phyloP scores from a whole-genome alignment of 1,140 invertebrate species.

The Brachystomella parvula region DNA sequence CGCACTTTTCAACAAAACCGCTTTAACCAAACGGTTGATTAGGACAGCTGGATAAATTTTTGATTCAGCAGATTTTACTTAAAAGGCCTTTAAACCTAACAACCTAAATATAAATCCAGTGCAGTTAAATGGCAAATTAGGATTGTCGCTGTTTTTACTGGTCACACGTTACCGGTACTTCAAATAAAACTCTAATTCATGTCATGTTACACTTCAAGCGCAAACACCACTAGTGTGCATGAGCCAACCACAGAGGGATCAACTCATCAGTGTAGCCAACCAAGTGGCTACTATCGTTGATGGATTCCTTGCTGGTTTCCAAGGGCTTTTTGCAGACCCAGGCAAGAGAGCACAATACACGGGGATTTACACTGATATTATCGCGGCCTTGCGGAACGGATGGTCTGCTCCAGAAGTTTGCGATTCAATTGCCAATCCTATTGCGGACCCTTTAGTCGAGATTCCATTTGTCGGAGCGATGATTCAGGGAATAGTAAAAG shows the following conservation, averaged over 20 bases:
- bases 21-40: too few relatives aligned
- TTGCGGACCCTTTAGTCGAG: background rate
- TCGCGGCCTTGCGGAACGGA: background rate
- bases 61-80: too few relatives aligned
- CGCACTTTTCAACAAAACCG: too few relatives aligned
- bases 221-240: too few relatives aligned
- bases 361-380: background rate
- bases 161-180: too few relatives aligned
- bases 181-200: too few relatives aligned
- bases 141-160: too few relatives aligned
- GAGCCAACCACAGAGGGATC: background rate
- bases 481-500: background rate
- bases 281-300: background rate
- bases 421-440: background rate
- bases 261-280: background rate
- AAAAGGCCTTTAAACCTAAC: too few relatives aligned
- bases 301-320: background rate
- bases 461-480: background rate
- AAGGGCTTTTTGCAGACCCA: background rate
- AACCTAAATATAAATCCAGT: too few relatives aligned
- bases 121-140: too few relatives aligned
- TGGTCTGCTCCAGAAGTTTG: background rate
- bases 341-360: background rate
- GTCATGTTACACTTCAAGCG: too few relatives aligned
- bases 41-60: too few relatives aligned